Percentiles rank a stretch among this genome's conserved stretches.
These are phyloP conservation scores for Agrochola lota DNA, from an alignment of 2,888 invertebrate genomes.

Conservation along the genomic window DNA sequence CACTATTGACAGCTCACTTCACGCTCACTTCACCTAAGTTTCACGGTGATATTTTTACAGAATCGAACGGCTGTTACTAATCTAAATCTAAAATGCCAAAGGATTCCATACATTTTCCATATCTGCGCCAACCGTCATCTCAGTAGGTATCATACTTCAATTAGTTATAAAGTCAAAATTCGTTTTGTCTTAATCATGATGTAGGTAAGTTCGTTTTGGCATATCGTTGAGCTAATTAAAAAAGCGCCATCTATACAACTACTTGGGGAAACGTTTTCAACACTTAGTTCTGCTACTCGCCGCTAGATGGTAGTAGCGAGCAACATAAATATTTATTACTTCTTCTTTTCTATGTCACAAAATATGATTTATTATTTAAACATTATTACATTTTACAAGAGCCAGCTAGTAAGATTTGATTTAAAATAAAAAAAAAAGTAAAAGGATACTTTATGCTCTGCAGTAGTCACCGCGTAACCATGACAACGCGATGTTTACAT, in stretches of 20 bases:
- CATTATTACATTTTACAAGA: background rate
- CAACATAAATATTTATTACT: background rate
- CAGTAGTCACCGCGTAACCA: slow-evolving; percentile 29
- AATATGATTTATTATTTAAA: background rate
- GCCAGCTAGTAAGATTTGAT: no score
- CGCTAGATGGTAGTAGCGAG: slow-evolving; percentile 38
- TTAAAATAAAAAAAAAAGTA: slow-evolving; percentile 2
- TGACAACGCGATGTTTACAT: slow-evolving; percentile 38
- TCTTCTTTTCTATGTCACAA: background rate
- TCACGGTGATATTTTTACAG: no score
- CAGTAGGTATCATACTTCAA: background rate
- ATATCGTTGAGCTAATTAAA: background rate
- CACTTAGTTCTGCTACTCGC: slow-evolving; percentile 58
- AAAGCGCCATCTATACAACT: slow-evolving; percentile 39
- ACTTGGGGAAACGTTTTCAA: background rate
- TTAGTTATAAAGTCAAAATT: background rate
- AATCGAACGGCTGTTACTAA: no score
- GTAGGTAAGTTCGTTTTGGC: background rate
- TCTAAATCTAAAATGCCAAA: background rate
- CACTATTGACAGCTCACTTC: no score
- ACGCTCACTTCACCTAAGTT: no score
- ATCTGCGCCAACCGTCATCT: background rate
- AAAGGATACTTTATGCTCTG: background rate
- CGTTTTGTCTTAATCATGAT: background rate
- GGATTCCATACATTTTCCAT: background rate